phyloP scores from a whole-genome alignment of 2,888 invertebrate species.

The Drosophila putrida region DNA sequence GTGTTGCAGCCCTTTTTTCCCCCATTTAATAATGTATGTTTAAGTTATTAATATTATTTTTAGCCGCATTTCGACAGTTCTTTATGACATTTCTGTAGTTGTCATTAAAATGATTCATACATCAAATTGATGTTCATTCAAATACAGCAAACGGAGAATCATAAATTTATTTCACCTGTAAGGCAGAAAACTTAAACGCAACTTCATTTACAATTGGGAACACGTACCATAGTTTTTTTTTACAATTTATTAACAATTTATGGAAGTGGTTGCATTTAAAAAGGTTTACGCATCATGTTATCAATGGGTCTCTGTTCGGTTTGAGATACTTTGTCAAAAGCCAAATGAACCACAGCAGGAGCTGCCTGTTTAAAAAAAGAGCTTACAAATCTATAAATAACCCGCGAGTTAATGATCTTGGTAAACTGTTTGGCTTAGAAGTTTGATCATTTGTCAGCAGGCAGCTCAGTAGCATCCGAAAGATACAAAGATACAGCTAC shows the following conservation, averaged over 20 bases:
- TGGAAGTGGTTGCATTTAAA: conserved; percentile 16
- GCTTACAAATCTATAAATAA: conserved; percentile 26
- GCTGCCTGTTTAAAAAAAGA: conserved; percentile 1
- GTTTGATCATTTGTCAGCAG: conserved; percentile 45
- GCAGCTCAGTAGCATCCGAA: conserved; percentile 18
- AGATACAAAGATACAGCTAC: conserved; percentile 32
- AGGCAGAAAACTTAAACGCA: conserved; percentile 15
- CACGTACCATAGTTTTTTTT: conserved; percentile 36
- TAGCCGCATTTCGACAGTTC: conserved; percentile 30
- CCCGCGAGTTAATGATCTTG: conserved; percentile 25
- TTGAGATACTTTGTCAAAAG: conserved; percentile 23
- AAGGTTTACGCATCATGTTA: conserved; percentile 3
- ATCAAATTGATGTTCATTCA: conserved; percentile 34
- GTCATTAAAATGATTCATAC: conserved; percentile 33
- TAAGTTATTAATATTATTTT: conserved; percentile 27
- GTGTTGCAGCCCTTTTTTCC: conserved; percentile 30
- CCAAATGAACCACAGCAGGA: conserved; percentile 12
- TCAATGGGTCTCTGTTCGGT: neutral
- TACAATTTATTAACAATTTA: conserved; percentile 10
- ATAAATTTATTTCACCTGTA: conserved; percentile 34
- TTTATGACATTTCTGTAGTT: conserved; percentile 34
- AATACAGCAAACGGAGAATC: neutral
- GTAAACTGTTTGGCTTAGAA: conserved; percentile 21
- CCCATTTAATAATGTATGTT: conserved; percentile 5
- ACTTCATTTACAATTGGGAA: conserved; percentile 45